Base-by-base conservation (phyloP, 2,888 invertebrate species). In the Parnassius mnemosyne region DNA sequence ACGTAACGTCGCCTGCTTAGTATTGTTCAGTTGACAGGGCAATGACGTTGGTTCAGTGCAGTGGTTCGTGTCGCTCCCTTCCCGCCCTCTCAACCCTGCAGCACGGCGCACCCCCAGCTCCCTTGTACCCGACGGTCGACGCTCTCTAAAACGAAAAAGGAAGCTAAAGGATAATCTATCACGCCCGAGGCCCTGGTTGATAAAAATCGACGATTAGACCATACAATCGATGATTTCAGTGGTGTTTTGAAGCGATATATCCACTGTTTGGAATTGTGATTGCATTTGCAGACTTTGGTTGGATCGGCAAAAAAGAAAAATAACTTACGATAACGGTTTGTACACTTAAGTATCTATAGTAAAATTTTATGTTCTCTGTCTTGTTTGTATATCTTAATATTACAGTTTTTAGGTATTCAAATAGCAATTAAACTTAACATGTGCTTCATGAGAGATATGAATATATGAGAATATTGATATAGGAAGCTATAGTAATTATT, bases 1-100 rank as follows among this genome's bases (percentile, higher is more conserved):
- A 86, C 80, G 84, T 87, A 83, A 86, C 82, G 80, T 85, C 84
- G 87, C 83, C 87, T 88, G 87, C 85, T 87, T 83, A 87, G 87
- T 88, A 87, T 87, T 89, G 89, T 89, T 86, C 85, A 84, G 89
- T 88, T 90, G 89, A 89, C 89, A 87, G 89, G 89, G 89, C 89
- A 89, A 88, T 89, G 89, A 90, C 89, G 89, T 85, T 77, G 80
- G 84, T 83, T 81, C 83, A 75, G 82, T 80, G 80, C 80, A 80
- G 78, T 78, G 76, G 77, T 70, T 65, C 75, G 75, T 75, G 72
- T 75, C 74, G 70, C 73, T 71, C 74, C 78, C 77, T 71, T 71
- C 71, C 72, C 74, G 69, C 76, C 72, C 77, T 46, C 44, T 50
- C 56, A 53, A 12, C 54, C 50, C 44, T 44, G 60, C 46, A 34